These are phyloP conservation scores for Gasterosteus nipponicus DNA, from an alignment of 2,113 vertebrate species.

Conservation along the genomic window DNA sequence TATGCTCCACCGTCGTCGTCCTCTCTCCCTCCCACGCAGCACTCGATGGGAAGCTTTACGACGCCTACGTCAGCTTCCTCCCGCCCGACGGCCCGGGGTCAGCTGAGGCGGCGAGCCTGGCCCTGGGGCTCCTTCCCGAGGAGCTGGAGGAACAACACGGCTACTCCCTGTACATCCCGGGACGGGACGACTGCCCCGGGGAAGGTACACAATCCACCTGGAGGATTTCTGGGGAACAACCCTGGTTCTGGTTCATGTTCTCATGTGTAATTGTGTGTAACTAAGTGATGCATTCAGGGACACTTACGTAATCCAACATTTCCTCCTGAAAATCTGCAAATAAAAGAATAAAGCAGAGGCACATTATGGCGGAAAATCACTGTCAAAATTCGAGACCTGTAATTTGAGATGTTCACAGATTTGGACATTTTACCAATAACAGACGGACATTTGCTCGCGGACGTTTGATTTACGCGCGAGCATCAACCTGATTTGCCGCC, in stretches of 20 bases:
- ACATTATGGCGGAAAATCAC: neutral
- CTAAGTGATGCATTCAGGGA: neutral
- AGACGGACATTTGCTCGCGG: too few relatives aligned
- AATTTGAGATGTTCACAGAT: too few relatives aligned
- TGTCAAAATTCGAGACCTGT: too few relatives aligned
- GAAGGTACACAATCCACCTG: conserved; percentile 80
- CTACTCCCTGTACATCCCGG: conserved; percentile 88
- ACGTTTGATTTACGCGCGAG: too few relatives aligned
- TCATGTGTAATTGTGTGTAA: neutral
- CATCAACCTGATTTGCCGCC: too few relatives aligned
- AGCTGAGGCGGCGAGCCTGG: conserved; percentile 60
- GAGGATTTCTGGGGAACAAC: neutral
- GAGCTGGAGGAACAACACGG: conserved; percentile 87
- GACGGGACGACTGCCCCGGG: conserved; percentile 88
- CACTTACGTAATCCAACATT: neutral
- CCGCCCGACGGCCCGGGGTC: neutral
- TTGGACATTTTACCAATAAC: too few relatives aligned
- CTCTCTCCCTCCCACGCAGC: conserved; percentile 14
- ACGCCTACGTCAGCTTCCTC: conserved; percentile 78
- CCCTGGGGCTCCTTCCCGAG: conserved; percentile 80
- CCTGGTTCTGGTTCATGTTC: neutral
- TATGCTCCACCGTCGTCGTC: neutral
- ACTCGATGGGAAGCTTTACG: conserved; percentile 75
- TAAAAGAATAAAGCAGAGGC: neutral
- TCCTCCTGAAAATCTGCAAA: neutral